Percentiles rank a stretch among this genome's conserved stretches.
Conservation (phyloP, 2,113 vertebrate genomes). For the Hirundichthys speculiger region DNA sequence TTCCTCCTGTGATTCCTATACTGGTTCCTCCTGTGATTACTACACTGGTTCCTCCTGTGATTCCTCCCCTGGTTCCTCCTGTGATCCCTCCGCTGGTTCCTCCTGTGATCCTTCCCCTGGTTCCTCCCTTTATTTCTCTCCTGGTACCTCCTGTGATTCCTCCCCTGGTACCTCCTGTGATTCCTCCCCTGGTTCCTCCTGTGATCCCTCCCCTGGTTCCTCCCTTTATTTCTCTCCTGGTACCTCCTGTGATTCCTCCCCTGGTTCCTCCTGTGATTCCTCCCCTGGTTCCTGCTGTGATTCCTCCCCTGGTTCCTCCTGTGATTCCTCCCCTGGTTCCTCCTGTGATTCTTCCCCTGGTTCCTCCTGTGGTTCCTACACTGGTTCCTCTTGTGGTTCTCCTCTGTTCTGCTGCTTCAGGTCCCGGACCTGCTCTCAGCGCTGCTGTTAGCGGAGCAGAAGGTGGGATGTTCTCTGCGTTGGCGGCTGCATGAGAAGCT, state of each 20-base stretch:
- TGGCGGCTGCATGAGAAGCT: conserved; percentile 94
- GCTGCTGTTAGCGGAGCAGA: conserved; percentile 89
- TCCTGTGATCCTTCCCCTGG: no score
- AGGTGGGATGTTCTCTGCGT: conserved; percentile 89
- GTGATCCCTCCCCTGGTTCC: background rate
- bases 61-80: no score
- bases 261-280: background rate
- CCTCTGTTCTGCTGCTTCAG: no score
- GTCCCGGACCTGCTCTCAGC: conserved; percentile 89
- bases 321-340: background rate
- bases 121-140: no score
- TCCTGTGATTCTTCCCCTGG: background rate
- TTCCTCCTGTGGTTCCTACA: background rate
- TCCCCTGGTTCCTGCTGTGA: background rate
- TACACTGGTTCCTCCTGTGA: no score
- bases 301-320: background rate
- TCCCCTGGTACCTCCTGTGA: no score
- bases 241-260: background rate
- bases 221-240: background rate
- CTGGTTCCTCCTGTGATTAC: no score
- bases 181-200: no score
- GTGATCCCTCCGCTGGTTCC: no score
- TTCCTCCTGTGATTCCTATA: no score
- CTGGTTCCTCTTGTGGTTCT: background rate
- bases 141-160: no score